phyloP scores from a whole-genome alignment of 2,888 invertebrate species.

The Eupeodes luniger region DNA sequence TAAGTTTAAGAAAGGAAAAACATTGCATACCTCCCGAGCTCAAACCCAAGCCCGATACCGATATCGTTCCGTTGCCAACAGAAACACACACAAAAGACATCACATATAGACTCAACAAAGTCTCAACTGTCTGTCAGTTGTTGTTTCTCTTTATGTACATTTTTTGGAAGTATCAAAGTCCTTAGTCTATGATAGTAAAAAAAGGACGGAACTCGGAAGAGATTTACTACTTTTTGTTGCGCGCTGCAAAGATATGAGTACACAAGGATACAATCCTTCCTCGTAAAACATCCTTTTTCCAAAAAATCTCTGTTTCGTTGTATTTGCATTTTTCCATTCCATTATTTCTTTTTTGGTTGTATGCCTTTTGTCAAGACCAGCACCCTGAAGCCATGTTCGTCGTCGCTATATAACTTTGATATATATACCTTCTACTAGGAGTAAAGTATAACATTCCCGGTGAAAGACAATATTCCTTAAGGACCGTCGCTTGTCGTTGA shows the following conservation, averaged over 20 bases:
- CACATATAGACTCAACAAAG: slow-evolving; percentile 36
- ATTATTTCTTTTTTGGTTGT: slow-evolving; percentile 41
- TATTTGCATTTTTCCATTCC: slow-evolving; percentile 50
- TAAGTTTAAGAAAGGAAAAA: slow-evolving; percentile 5
- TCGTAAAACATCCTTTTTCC: slow-evolving; percentile 54
- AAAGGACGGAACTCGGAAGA: slow-evolving; percentile 57
- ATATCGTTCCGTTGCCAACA: slow-evolving; percentile 4
- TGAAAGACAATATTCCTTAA: slow-evolving; percentile 55
- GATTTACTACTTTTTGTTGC: slow-evolving; percentile 62
- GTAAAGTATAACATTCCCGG: slow-evolving; percentile 8
- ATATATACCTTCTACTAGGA: not conserved
- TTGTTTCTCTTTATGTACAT: slow-evolving; percentile 18
- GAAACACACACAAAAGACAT: slow-evolving; percentile 42
- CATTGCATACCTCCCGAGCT: no score
- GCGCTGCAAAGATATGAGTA: not conserved
- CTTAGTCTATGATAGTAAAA: slow-evolving; percentile 6
- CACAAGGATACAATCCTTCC: not conserved
- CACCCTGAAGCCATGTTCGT: slow-evolving; percentile 33
- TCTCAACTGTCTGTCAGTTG: slow-evolving; percentile 64
- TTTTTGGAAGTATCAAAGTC: not conserved
- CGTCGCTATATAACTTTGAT: slow-evolving; percentile 37
- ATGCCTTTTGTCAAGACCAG: slow-evolving; percentile 53
- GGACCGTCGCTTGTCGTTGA: slow-evolving; percentile 7
- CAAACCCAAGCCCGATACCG: no score
- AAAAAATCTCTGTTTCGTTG: slow-evolving; percentile 68